These are phyloP conservation scores for Henricia sp. DNA, from an alignment of 53 echinoderm and acorn worm species.

Conservation along the genomic window DNA sequence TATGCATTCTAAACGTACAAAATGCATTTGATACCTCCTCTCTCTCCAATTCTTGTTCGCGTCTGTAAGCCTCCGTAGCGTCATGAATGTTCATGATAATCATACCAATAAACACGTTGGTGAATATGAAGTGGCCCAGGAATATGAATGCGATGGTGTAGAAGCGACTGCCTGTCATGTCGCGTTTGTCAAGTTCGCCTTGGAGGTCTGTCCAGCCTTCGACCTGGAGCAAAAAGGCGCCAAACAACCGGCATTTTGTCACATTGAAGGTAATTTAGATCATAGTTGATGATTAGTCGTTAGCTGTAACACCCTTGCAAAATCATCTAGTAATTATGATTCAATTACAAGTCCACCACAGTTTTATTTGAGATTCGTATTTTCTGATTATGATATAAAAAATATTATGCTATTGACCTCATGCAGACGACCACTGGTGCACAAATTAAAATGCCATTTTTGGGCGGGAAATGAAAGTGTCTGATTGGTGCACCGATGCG, in stretches of 20 bases:
- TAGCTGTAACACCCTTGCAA: neutral
- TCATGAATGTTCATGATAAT: conserved; percentile 99
- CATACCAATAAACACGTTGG: conserved; percentile 95
- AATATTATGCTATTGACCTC: too few species aligned
- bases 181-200: conserved; percentile 74
- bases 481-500: too few species aligned
- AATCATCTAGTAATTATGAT: neutral
- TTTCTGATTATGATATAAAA: too few species aligned
- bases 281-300: neutral
- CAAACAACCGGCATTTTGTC: neutral
- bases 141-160: conserved; percentile 96
- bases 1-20: neutral
- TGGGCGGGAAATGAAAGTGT: too few species aligned
- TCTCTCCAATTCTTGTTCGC: conserved; percentile 82
- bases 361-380: too few species aligned
- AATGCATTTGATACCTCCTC: conserved; percentile 69
- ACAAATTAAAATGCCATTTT: too few species aligned
- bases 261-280: neutral
- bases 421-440: too few species aligned
- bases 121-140: conserved; percentile 97
- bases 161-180: conserved; percentile 73
- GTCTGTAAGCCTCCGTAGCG: conserved; percentile 85
- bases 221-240: conserved; percentile 58
- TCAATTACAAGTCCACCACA: too few species aligned
- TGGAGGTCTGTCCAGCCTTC: conserved; percentile 99